Base-by-base conservation (phyloP, 1,140 invertebrate species). In the Euura saliciscinereae region DNA sequence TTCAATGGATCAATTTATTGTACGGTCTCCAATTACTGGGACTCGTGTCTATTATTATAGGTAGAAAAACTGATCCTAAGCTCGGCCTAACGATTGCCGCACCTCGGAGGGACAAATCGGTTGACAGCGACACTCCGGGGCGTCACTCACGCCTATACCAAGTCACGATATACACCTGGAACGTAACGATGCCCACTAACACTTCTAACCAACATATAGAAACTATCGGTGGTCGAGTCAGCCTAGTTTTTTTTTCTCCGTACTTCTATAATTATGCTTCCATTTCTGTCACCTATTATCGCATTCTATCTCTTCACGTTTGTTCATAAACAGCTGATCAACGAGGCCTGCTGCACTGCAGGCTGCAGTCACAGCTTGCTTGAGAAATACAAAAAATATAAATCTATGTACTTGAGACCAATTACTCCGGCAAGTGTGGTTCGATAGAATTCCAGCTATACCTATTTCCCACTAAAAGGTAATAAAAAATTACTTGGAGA, bases 41-140 rank as follows among this genome's bases (percentile, higher is more conserved):
- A 67, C 66, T 67, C 43, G 43, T 67, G 66, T 67, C 66, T 67
- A 67, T 67, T 67, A 67, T 67, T 67, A 67, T 67, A 67, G 66
- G 66, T 10, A 44, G 43, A 67, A 67, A 67, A 67, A 67, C 11
- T 67, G 66, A 67, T 67, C 28, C 28, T 11, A 28, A 44, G 13
- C 66, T 67, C 28, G 66, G 43, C 51, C 8, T 67, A 67, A 67
- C 66, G 66, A 67, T 28, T 44, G 66, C 43, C 66, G 66, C 66
- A 44, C 66, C 66, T 28, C 66, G 66, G 66, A 44, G 13, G 66
- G 66, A 67, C 66, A 67, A 67, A 67, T 67, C 66, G 66, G 43
- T 67, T 67, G 66, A 67, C 66, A 44, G 66, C 28, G 43, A 59
- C 51, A 59, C 51, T 59, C 51, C 51, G 13, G 51, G 51, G 51